Percentiles rank a stretch among this genome's conserved stretches.
phyloP scores from a whole-genome alignment of 2,888 invertebrate genomes.

The Escarpia spicata region DNA sequence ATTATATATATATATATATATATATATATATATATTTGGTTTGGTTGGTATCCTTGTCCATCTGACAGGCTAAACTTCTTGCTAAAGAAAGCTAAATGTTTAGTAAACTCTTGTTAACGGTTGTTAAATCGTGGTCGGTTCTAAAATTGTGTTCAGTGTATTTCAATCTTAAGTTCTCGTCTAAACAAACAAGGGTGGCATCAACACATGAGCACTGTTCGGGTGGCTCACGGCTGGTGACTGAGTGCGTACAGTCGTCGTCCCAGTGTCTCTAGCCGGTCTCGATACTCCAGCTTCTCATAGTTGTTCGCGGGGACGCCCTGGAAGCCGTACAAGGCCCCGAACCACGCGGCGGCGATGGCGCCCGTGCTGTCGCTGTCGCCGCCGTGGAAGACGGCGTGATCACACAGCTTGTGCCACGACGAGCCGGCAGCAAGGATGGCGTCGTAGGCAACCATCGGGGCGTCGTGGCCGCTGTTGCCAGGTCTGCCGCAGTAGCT shows the following conservation, averaged over 20 bases:
- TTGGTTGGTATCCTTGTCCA: too few relatives aligned
- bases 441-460: constrained; percentile 64
- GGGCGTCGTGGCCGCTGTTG: constrained; percentile 63
- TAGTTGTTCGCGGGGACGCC: constrained; percentile 57
- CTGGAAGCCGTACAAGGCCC: constrained; percentile 56
- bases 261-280: constrained; percentile 43
- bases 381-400: constrained; percentile 61
- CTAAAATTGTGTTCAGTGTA: too few relatives aligned
- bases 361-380: constrained; percentile 63
- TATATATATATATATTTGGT: constrained; percentile 25
- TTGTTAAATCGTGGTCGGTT: too few relatives aligned
- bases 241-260: constrained; percentile 41
- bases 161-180: too few relatives aligned
- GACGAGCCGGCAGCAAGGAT: constrained; percentile 49
- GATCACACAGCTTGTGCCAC: constrained; percentile 57
- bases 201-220: too few relatives aligned
- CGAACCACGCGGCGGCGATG: constrained; percentile 61
- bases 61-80: too few relatives aligned
- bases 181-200: too few relatives aligned
- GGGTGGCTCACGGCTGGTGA: background rate
- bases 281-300: constrained; percentile 46
- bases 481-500: constrained; percentile 63
- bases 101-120: too few relatives aligned
- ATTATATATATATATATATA: constrained; percentile 27
- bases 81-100: too few relatives aligned